Percentiles rank a stretch among this genome's conserved stretches.
Conservation (phyloP, 2,797 vertebrate genomes). For the Natrix natrix region DNA sequence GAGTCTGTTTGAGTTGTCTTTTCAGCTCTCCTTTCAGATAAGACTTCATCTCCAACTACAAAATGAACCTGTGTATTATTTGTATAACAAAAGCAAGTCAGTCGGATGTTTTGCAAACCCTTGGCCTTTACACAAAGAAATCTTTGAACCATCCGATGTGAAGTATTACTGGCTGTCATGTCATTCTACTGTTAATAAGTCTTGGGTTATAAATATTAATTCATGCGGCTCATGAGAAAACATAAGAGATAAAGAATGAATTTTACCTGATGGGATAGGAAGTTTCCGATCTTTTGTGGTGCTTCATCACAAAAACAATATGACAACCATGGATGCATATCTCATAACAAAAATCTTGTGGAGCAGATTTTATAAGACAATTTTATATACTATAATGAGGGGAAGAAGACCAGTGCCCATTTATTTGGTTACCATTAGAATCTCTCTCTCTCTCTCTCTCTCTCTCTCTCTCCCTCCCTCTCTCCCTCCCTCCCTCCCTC, state of each 20-base stretch:
- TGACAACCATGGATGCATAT: background rate
- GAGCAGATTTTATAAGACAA: background rate
- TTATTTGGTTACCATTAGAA: background rate
- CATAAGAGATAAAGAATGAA: background rate
- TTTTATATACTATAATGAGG: background rate
- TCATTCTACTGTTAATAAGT: background rate
- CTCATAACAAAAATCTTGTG: background rate
- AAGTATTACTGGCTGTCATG: background rate
- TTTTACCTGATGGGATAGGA: background rate
- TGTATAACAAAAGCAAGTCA: background rate
- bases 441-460: no score
- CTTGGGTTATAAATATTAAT: conserved; percentile 1
- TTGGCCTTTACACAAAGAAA: background rate
- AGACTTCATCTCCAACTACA: background rate
- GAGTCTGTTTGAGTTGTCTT: background rate
- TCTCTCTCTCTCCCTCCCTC: no score
- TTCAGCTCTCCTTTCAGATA: background rate
- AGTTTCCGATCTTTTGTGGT: background rate
- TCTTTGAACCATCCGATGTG: background rate
- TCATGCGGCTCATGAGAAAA: background rate
- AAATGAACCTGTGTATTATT: background rate
- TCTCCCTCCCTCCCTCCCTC: no score
- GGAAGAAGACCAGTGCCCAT: background rate
- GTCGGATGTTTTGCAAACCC: background rate
- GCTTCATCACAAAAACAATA: background rate